Conservation (phyloP, 2,113 vertebrate genomes). For the Gavialis gangeticus region DNA sequence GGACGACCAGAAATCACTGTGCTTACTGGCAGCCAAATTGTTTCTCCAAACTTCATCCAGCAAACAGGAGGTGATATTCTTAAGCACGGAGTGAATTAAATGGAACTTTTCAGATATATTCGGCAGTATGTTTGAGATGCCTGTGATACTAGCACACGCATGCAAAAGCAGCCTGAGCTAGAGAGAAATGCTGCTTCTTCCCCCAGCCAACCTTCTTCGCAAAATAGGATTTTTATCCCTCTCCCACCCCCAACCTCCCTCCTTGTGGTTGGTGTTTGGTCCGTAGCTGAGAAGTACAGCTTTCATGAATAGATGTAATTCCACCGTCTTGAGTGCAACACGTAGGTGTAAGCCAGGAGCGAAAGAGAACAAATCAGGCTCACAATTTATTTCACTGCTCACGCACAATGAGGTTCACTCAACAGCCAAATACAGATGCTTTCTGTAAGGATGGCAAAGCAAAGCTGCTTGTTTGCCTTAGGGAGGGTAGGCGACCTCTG, state of each 20-base stretch:
- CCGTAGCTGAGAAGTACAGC: background rate
- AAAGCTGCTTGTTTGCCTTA: background rate
- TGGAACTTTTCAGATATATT: background rate
- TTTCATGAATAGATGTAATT: background rate
- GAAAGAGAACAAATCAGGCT: background rate
- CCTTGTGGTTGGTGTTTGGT: background rate
- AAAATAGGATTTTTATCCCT: background rate
- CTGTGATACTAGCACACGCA: background rate
- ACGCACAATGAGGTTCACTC: background rate
- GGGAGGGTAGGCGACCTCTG: background rate
- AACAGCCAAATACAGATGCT: background rate
- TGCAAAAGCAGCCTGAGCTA: background rate
- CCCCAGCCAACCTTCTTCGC: too few relatives aligned
- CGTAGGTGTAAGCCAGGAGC: background rate
- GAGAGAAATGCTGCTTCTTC: background rate
- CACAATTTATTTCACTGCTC: background rate
- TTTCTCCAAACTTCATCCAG: background rate
- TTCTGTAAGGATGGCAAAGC: background rate
- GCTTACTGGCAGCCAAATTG: background rate
- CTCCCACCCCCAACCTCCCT: background rate
- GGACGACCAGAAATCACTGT: background rate
- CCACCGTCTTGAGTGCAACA: background rate
- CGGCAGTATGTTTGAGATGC: background rate
- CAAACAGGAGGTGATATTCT: background rate
- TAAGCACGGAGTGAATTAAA: background rate